A percentile compares a stretch with the other conserved stretches of the same genome.
Evolutionary conservation across 92 coral and sea anemone genomes (phyloP).

Genomic region (Parazoanthus atlanticus): DNA sequence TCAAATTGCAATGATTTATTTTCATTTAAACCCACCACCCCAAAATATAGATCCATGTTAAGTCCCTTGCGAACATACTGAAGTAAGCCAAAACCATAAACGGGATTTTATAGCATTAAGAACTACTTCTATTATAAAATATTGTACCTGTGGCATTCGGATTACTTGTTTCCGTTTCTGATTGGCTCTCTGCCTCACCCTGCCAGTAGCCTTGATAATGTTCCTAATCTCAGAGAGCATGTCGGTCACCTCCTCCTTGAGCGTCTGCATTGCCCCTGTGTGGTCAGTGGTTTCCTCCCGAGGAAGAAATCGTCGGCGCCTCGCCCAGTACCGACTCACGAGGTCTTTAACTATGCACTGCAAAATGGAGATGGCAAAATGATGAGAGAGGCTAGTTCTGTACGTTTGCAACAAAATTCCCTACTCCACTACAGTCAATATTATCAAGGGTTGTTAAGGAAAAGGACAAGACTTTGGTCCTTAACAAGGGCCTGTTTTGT

Average conservation of each 20-base stretch:
- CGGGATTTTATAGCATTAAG: neutral
- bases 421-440: too few relatives aligned
- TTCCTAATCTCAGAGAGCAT: constrained; percentile 88
- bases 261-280: constrained; percentile 60
- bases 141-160: constrained; percentile 30
- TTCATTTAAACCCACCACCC: too few relatives aligned
- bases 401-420: too few relatives aligned
- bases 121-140: neutral
- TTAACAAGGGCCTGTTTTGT: too few relatives aligned
- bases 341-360: constrained; percentile 82
- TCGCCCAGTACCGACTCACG: constrained; percentile 80
- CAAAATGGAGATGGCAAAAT: neutral
- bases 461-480: neutral
- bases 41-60: too few relatives aligned
- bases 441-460: too few relatives aligned
- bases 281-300: constrained; percentile 50
- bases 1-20: too few relatives aligned
- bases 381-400: neutral
- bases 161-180: constrained; percentile 13
- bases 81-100: too few relatives aligned
- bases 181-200: constrained; percentile 45
- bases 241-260: constrained; percentile 76
- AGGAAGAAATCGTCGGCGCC: constrained; percentile 58
- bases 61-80: too few relatives aligned
- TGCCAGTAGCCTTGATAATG: constrained; percentile 69